Evolutionary conservation across 53 echinoderm and acorn worm genomes (phyloP).

Genomic region (Echinometra lucunter): DNA sequence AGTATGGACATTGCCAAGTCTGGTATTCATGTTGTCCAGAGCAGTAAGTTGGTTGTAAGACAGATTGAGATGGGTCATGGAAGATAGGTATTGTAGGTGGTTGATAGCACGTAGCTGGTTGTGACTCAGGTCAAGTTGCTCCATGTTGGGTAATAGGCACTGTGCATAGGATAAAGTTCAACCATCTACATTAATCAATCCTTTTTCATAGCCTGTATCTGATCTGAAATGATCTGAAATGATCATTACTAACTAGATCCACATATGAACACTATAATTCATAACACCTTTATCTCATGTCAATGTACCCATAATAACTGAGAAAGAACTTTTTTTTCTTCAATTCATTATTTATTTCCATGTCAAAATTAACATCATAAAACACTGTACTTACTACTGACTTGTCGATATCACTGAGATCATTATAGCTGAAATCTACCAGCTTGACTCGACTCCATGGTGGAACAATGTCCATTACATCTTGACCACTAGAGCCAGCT

Average conservation of each 20-base stretch:
- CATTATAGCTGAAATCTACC: constrained; percentile 94
- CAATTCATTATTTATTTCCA: too few relatives aligned
- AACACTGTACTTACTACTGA: constrained; percentile 79
- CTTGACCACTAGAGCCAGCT: constrained; percentile 66
- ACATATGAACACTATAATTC: too few relatives aligned
- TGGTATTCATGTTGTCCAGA: constrained; percentile 84
- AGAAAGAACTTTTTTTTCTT: too few relatives aligned
- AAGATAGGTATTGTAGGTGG: constrained; percentile 85
- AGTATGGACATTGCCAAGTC: constrained; percentile 92
- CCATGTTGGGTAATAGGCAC: constrained; percentile 85
- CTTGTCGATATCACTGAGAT: constrained; percentile 80
- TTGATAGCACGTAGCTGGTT: constrained; percentile 79
- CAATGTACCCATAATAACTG: too few relatives aligned
- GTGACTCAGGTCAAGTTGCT: constrained; percentile 88
- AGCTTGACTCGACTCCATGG: constrained; percentile 81
- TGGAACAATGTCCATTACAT: constrained; percentile 71
- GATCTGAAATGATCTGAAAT: too few relatives aligned
- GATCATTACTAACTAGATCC: too few relatives aligned
- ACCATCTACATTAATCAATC: too few relatives aligned
- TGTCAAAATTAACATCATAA: not conserved
- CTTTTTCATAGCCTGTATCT: too few relatives aligned
- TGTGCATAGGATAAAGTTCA: constrained; percentile 3
- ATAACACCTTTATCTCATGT: too few relatives aligned
- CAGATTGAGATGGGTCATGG: constrained; percentile 88
- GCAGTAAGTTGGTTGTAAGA: constrained; percentile 85